These are phyloP conservation scores for Percopsis transmontana DNA, from an alignment of 2,113 vertebrate species.

Conservation along the genomic window DNA sequence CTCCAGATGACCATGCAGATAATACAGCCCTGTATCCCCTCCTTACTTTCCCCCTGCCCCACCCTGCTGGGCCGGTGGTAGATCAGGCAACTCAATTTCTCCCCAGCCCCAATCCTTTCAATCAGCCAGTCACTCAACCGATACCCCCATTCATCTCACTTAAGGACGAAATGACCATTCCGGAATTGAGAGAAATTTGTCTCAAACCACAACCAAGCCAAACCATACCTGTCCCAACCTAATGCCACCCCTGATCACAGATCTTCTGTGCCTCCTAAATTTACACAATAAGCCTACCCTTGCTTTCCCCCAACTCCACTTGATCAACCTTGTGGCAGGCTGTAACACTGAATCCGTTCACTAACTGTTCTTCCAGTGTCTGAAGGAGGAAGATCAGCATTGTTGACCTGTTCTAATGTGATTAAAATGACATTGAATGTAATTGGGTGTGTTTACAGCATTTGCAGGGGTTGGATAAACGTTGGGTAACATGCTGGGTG, in stretches of 20 bases:
- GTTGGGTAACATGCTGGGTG: slow-evolving; percentile 40
- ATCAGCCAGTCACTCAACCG: slow-evolving; percentile 72
- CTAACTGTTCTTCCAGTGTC: slow-evolving; percentile 2
- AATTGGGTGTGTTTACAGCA: slow-evolving; percentile 30
- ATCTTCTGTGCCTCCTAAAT: slow-evolving; percentile 47
- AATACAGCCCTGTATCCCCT: slow-evolving; percentile 10
- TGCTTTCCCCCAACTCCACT: slow-evolving; percentile 24
- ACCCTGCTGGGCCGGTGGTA: slow-evolving; percentile 37
- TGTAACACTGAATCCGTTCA: slow-evolving; percentile 36
- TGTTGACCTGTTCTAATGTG: slow-evolving; percentile 36
- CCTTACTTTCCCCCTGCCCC: slow-evolving; percentile 27
- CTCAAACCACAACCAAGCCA: slow-evolving; percentile 8
- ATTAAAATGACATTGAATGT: slow-evolving; percentile 56
- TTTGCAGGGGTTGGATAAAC: slow-evolving; percentile 39
- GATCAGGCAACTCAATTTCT: slow-evolving; percentile 74
- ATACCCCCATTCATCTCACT: slow-evolving; percentile 74
- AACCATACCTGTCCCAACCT: neutral
- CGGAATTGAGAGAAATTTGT: slow-evolving; percentile 67
- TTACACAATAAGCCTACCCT: slow-evolving; percentile 19
- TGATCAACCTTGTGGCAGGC: neutral
- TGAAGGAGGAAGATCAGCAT: slow-evolving; percentile 16
- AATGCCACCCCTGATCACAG: neutral
- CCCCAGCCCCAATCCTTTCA: slow-evolving; percentile 56
- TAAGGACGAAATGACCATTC: slow-evolving; percentile 68
- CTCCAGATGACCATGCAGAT: slow-evolving; percentile 28